Base-by-base conservation (phyloP, 2,797 vertebrate species). In the Pseudocheirus occidentalis region DNA sequence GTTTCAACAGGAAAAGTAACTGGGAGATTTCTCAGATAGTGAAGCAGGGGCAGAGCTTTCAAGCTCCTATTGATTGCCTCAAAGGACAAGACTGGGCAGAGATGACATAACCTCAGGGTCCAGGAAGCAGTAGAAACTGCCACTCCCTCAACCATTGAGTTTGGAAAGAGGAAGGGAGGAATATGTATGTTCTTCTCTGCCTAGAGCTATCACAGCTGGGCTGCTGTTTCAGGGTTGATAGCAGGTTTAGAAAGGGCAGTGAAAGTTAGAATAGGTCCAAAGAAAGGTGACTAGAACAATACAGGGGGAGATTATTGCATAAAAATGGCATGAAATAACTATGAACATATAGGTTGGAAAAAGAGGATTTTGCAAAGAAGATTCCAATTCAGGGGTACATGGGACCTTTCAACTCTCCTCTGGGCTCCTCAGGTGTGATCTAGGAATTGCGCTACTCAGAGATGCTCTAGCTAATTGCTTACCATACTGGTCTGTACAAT, bases 1-100 rank as follows among this genome's bases (percentile, higher is more conserved):
- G 40, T 81, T 81, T 81, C n/a, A 81, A 81, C 21, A 27, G 46
- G 73, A 81, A 81, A 34, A 91, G 91, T 87, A 95, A 96, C 96
- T 62, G 16, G 94, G 92, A 92, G 31, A 14, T 34, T 90, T 40
- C 6, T 52, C 50, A 94, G 91, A 53, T 7, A 95, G 6, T 27
- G 73, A 46, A 27, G 21, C 40, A 81, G 73, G 2, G 29, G n/a
- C 34, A 73, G 66, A 73, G n/a, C 16, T 40, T 40, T 16, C 40
- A 81, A 9, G 73, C n/a, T 46, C 73, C 73, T 81, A 3, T 3
- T 81, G 73, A 46, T 46, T 81, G 40, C 73, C 73, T 81, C 73
- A 46, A 46, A 81, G 40, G 73, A 40, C 40, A 81, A 81, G 73
- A 9, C 27, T 9, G 21, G 9, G 40, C 2, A 10, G 21, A 46